Base-by-base conservation (phyloP, 2,113 vertebrate species). In the Pelodiscus sinensis region DNA sequence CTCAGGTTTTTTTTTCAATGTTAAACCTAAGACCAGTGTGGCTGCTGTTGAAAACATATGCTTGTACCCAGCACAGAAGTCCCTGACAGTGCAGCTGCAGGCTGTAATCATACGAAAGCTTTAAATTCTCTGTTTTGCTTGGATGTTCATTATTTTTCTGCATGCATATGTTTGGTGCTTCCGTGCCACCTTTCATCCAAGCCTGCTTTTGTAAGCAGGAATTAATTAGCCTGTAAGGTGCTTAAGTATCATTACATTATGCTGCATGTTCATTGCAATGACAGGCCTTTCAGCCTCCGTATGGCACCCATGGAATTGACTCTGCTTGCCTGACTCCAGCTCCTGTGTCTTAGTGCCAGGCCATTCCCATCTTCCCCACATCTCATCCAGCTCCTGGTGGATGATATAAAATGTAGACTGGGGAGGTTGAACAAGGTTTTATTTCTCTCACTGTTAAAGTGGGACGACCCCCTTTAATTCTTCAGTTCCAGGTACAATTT, bases 281-380 rank as follows among this genome's bases (percentile, higher is more conserved):
- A 1, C 12, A 24, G 79, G 0, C 1, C 35, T 89, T 38, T 55
- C 71, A 35, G 52, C 15, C 68, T 56, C 21, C 22, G 77, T 31
- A 19, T 19, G 79, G 0, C 8, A 21, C 56, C 25, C 58, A 11
- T 62, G 8, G 9, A 38, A 31, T 9, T 0, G 1, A 35, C 68
- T 71, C 4, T 0, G 4, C 0, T 0, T 1, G 12, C 29, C 24
- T 24, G 18, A 19, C 2, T 2, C 51, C 1, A 0, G 1, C 27
- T 75, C 29, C 75, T 0, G 0, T 0, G 0, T 50, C n/a, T 2
- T 82, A 10, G 44, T 38, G 52, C 35, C 22, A 14, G 31, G 27
- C 81, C 8, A 1, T 2, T 44, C 56, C 16, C 19, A 2, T n/a
- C 24, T 78, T n/a, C 58, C 24, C 1, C 12, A 29, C 58, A 29